Evolutionary conservation across 2,113 vertebrate species (phyloP).

Genomic region (Coptodon bakossiorum): DNA sequence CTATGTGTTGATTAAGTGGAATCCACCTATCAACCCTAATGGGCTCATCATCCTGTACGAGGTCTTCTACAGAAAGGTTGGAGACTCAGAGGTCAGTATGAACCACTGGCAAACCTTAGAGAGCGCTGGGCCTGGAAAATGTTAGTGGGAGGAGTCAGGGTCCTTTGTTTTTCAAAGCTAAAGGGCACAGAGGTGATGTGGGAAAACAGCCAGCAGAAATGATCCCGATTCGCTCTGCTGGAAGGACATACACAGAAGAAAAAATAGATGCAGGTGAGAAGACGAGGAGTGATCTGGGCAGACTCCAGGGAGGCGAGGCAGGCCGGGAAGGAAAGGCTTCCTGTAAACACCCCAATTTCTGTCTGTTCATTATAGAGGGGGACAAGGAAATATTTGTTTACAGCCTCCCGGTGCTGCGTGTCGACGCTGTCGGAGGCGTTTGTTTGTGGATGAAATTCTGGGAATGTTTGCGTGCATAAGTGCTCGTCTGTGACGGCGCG

Average conservation of each 20-base stretch:
- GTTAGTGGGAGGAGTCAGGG: not conserved
- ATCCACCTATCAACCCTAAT: constrained; percentile 84
- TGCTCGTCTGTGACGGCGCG: not conserved
- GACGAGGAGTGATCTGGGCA: not conserved
- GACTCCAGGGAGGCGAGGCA: not conserved
- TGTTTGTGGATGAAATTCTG: not conserved
- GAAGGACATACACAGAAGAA: not conserved
- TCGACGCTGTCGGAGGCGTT: not conserved
- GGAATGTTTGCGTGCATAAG: not conserved
- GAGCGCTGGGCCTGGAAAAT: not conserved
- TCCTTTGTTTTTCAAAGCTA: not conserved
- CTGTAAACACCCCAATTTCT: not conserved
- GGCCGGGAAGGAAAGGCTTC: not conserved
- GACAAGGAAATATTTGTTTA: constrained; percentile 22
- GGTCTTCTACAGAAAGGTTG: constrained; percentile 83
- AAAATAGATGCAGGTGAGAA: not conserved
- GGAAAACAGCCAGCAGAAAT: not conserved
- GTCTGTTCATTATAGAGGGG: not conserved
- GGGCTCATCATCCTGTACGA: constrained; percentile 95
- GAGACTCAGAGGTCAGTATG: constrained; percentile 82
- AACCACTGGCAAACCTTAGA: not conserved
- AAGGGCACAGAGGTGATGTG: not conserved
- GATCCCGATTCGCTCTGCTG: not conserved
- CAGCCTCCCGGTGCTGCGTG: not conserved
- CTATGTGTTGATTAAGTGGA: constrained; percentile 82